Evolutionary conservation across 2,113 vertebrate species (phyloP), one percentile per base, ranked within the genome.

Genomic region (Phrynocephalus versicolor): DNA sequence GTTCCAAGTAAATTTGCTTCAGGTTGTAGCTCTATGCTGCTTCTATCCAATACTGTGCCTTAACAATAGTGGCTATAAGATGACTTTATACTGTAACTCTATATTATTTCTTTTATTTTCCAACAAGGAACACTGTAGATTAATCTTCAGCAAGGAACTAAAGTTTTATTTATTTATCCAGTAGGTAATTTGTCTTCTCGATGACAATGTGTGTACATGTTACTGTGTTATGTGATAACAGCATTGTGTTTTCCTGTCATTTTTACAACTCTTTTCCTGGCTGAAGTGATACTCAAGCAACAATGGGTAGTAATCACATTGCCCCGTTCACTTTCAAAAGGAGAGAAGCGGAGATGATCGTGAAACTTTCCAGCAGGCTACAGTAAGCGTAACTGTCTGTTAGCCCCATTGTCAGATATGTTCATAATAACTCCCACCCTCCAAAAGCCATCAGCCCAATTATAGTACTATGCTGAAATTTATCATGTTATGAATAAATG

Each of bases 291-390:
- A 91, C 85, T 85, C 92, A 88, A 90, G 89, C 88, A 92, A 85
- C 84, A 89, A 88, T 86, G 89, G 70, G 89, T 92, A 92, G 79
- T 92, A 90, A 84, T 93, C 91, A 86, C 83, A 83, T 90, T 95
- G 82, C 90, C 85, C 91, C 83, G 13, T 92, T 94, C 83, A 89
- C 76, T 91, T 95, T 90, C 88, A 90, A 92, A 94, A 94, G 92
- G 88, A 92, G 93, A 92, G 89, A 90, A 92, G 92, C 30, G 62
- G 88, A 91, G 85, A 87, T 94, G 90, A 86, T 92, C 90, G 90
- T 85, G 84, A 93, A 93, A 91, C 89, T 91, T 80, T 79, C 85
- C 81, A 90, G 76, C 88, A 95, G 89, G 86, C 91, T 95, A 85
- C 84, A 94, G 86, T 93, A 94, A 93, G 89, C 90, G 87, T 85